Evolutionary conservation across 2,113 vertebrate species (phyloP).

Genomic region (Alethe castanea): DNA sequence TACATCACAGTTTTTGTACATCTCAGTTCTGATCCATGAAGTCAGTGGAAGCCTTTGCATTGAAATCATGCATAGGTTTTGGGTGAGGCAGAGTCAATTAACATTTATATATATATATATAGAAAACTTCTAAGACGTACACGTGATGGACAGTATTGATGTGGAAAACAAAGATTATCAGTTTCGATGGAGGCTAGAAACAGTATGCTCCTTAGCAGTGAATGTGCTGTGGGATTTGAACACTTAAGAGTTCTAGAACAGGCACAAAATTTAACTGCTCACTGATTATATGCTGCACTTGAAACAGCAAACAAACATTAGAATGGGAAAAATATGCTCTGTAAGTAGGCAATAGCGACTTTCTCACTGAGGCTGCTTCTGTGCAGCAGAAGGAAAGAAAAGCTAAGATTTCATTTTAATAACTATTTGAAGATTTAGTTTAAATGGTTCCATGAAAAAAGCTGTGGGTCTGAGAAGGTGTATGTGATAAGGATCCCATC

Average conservation of each 20-base stretch:
- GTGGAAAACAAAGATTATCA: not conserved
- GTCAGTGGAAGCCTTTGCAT: not conserved
- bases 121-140: not conserved
- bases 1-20: not conserved
- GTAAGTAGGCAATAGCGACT: not conserved
- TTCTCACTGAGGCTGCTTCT: slow-evolving; percentile 34
- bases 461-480: not conserved
- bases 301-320: not conserved
- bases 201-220: not conserved
- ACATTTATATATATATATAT: not conserved
- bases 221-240: not conserved
- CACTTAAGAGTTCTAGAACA: not conserved
- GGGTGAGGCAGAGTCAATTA: not conserved
- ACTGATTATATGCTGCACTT: not conserved
- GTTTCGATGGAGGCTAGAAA: not conserved
- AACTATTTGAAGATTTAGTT: slow-evolving; percentile 34
- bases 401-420: slow-evolving; percentile 42
- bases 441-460: not conserved
- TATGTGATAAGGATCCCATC: not conserved
- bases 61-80: not conserved
- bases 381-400: slow-evolving; percentile 43
- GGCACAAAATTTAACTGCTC: not conserved
- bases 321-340: not conserved
- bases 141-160: not conserved
- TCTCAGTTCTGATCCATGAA: not conserved